These are phyloP conservation scores for Calidris pugnax DNA, from an alignment of 2,113 vertebrate genomes.

Conservation along the genomic window DNA sequence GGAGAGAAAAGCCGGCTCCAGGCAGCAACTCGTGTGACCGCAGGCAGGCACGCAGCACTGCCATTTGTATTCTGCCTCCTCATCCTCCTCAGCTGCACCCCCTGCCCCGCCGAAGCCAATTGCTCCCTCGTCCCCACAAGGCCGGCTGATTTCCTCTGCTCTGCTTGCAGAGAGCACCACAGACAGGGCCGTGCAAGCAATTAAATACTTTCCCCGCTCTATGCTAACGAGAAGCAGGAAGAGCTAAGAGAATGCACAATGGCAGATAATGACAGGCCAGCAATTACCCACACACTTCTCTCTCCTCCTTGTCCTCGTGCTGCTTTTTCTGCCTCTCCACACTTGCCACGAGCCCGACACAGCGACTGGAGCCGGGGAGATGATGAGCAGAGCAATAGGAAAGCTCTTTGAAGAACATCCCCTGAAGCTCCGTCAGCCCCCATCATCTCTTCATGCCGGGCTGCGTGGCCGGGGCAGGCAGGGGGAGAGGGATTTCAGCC, in stretches of 20 bases:
- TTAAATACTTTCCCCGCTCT: neutral
- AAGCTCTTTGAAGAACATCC: neutral
- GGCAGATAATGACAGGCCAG: neutral
- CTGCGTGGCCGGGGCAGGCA: neutral
- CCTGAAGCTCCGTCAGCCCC: neutral
- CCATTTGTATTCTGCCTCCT: neutral
- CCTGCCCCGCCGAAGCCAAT: neutral
- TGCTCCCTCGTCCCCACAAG: neutral
- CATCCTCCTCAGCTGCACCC: neutral
- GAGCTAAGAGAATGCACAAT: neutral
- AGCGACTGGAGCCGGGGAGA: neutral
- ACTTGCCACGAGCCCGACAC: neutral
- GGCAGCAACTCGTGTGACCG: fast-evolving
- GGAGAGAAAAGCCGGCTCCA: neutral
- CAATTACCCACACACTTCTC: neutral
- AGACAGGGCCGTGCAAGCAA: neutral
- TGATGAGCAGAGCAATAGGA: neutral
- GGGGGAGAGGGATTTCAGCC: neutral
- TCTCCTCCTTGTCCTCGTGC: neutral
- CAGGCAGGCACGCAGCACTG: neutral
- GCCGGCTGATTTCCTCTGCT: neutral
- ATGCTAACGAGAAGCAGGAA: slow-evolving; percentile 2
- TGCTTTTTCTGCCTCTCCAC: neutral
- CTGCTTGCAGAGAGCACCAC: neutral
- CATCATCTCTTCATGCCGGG: fast-evolving